Percentiles rank a stretch among this genome's conserved stretches.
These are phyloP conservation scores for Timema cristinae DNA, from an alignment of 2,888 invertebrate species.

Conservation along the genomic window DNA sequence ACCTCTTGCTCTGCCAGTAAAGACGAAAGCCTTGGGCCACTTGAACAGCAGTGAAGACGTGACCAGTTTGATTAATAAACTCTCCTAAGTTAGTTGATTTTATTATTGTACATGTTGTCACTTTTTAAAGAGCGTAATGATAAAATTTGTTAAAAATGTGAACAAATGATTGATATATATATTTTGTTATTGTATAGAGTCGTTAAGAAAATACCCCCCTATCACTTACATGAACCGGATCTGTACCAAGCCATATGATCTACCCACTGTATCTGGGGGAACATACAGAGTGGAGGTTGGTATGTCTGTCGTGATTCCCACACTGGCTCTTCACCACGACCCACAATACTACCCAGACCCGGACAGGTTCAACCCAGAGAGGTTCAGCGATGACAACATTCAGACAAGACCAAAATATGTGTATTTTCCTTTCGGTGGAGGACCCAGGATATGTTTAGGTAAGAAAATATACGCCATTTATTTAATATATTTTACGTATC, in stretches of 20 bases:
- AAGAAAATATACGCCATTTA: too few relatives aligned
- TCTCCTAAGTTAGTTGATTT: too few relatives aligned
- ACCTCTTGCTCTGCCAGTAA: too few relatives aligned
- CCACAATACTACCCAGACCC: slow-evolving; percentile 45
- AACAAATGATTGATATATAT: too few relatives aligned
- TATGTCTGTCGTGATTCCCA: slow-evolving; percentile 41
- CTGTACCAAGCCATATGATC: slow-evolving; percentile 39
- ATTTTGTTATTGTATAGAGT: slow-evolving; percentile 38
- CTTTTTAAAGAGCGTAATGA: too few relatives aligned
- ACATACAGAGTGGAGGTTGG: slow-evolving; percentile 39
- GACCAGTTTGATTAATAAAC: too few relatives aligned
- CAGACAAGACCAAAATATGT: slow-evolving; percentile 36
- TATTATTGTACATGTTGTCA: too few relatives aligned
- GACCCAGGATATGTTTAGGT: slow-evolving; percentile 44
- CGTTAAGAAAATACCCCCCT: slow-evolving; percentile 39
- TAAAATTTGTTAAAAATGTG: too few relatives aligned
- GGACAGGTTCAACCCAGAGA: slow-evolving; percentile 46
- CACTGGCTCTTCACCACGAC: slow-evolving; percentile 44
- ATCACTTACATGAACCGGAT: slow-evolving; percentile 37
- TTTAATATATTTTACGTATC: too few relatives aligned
- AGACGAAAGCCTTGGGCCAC: too few relatives aligned
- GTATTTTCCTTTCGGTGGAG: slow-evolving; percentile 43
- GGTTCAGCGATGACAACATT: slow-evolving; percentile 44
- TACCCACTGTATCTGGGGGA: slow-evolving; percentile 36
- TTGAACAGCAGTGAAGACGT: too few relatives aligned